Evolutionary conservation across 2,888 invertebrate species (phyloP).

Genomic region (Hypercompe scribonia): DNA sequence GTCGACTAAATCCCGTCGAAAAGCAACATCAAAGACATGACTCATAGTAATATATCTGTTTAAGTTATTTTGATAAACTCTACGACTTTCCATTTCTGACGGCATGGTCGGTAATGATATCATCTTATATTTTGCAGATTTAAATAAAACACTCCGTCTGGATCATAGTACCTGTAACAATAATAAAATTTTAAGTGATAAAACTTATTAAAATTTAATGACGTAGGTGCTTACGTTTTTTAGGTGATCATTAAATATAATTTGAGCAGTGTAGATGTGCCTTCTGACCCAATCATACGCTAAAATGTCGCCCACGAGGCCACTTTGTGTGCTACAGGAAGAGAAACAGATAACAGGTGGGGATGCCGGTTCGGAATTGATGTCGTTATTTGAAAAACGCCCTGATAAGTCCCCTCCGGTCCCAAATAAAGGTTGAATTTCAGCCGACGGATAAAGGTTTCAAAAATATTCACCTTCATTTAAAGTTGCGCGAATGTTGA

Average conservation of each 20-base stretch:
- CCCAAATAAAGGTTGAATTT: conserved; percentile 72
- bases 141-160: conserved; percentile 45
- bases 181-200: conserved; percentile 59
- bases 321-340: conserved; percentile 70
- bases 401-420: conserved; percentile 76
- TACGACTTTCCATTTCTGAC: conserved; percentile 48
- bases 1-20: conserved; percentile 56
- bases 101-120: conserved; percentile 52
- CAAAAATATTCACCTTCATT: conserved; percentile 75
- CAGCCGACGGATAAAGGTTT: conserved; percentile 68
- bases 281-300: conserved; percentile 50
- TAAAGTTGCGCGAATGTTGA: conserved; percentile 70
- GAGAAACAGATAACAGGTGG: conserved; percentile 75
- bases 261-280: conserved; percentile 63
- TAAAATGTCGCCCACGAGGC: conserved; percentile 62
- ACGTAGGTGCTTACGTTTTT: conserved; percentile 64
- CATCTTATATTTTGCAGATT: conserved; percentile 38
- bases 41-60: conserved; percentile 54
- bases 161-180: conserved; percentile 71
- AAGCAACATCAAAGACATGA: conserved; percentile 63
- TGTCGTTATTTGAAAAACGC: conserved; percentile 77
- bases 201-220: conserved; percentile 67
- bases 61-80: conserved; percentile 64
- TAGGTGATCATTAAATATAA: conserved; percentile 69
- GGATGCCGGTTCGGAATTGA: conserved; percentile 72